These are phyloP conservation scores for Onchidella celtica DNA, from an alignment of 2,888 invertebrate species.

Conservation along the genomic window DNA sequence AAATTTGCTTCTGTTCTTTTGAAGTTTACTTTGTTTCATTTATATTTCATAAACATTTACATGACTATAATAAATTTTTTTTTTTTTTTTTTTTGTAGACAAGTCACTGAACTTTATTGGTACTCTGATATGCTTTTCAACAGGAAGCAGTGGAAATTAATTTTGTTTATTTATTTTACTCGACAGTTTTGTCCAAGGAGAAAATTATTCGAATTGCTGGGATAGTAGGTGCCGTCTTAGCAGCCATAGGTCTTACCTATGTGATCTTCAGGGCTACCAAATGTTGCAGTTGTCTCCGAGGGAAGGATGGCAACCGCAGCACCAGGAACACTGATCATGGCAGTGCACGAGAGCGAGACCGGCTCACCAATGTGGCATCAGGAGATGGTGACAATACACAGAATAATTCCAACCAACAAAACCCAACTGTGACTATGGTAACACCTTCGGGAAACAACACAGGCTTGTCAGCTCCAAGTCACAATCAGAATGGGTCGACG, in stretches of 20 bases:
- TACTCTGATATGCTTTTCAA: too few relatives aligned
- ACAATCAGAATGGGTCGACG: background rate
- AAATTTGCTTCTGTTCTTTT: too few relatives aligned
- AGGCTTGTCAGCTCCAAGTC: background rate
- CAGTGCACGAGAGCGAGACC: background rate
- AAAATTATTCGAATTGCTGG: constrained; percentile 41
- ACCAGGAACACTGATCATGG: background rate
- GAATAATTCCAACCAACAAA: background rate
- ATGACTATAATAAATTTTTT: too few relatives aligned
- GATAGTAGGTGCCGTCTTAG: constrained; percentile 21
- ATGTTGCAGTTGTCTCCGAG: constrained; percentile 26
- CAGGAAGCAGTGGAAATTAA: too few relatives aligned
- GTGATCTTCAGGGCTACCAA: constrained; percentile 14
- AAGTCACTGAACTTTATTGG: too few relatives aligned
- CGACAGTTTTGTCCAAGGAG: constrained; percentile 34
- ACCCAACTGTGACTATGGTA: background rate
- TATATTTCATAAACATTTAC: too few relatives aligned
- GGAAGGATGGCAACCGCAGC: background rate
- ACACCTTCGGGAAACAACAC: background rate
- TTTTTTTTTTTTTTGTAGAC: too few relatives aligned
- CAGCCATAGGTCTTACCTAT: constrained; percentile 10
- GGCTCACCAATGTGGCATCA: background rate
- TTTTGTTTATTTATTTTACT: too few relatives aligned
- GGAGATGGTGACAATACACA: background rate
- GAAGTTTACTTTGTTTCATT: too few relatives aligned